A percentile compares a stretch with the other conserved stretches of the same genome.
Conservation (phyloP, 2,797 vertebrate species). For the Lateolabrax maculatus region DNA sequence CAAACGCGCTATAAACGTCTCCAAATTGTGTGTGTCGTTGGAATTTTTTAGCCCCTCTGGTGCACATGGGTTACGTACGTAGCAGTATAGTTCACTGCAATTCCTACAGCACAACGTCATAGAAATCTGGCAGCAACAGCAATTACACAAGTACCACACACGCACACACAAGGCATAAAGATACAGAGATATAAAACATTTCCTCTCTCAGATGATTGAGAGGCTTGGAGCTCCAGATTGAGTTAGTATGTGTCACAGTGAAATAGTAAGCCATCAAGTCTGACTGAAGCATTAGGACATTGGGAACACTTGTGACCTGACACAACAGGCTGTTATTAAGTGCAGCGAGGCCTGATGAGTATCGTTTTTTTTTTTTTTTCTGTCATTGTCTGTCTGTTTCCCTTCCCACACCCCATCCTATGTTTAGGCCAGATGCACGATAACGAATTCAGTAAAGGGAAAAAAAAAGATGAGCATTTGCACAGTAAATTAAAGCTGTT, state of each 20-base stretch:
- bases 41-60: conserved; percentile 58
- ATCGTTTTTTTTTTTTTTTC: neutral
- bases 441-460: neutral
- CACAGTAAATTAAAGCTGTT: neutral
- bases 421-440: neutral
- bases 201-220: conserved; percentile 65
- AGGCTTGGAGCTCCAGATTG: conserved; percentile 48
- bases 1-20: conserved; percentile 58
- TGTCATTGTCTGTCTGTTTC: neutral
- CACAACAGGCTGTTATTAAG: neutral
- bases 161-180: conserved; percentile 58
- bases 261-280: conserved; percentile 27
- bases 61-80: conserved; percentile 65
- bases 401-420: neutral
- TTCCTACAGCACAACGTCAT: conserved; percentile 74
- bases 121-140: conserved; percentile 63
- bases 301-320: conserved; percentile 14
- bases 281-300: conserved; percentile 15
- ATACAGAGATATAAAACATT: conserved; percentile 67
- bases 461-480: neutral
- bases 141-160: conserved; percentile 67
- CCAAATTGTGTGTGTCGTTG: conserved; percentile 32
- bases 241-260: conserved; percentile 41
- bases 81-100: conserved; percentile 71
- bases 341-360: neutral